phyloP scores from a whole-genome alignment of 2,113 vertebrate species.

The Neomonachus schauinslandi region DNA sequence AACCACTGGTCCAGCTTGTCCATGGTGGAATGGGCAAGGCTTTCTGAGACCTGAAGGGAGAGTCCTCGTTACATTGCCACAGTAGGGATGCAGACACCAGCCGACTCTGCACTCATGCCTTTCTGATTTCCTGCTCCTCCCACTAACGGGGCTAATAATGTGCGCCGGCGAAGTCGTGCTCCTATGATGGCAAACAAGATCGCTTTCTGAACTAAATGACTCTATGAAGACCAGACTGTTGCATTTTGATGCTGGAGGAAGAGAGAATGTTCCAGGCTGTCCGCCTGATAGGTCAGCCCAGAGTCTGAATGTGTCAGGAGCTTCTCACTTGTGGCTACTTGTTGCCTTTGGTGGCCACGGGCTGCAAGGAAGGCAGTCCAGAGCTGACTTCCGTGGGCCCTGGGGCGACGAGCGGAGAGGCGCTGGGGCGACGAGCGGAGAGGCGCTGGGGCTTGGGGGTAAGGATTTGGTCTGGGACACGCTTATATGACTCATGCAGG shows the following conservation, averaged over 20 bases:
- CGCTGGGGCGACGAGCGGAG: not conserved
- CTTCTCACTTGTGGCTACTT: constrained; percentile 19
- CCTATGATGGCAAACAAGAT: not conserved
- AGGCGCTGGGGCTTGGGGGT: not conserved
- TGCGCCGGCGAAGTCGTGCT: not conserved
- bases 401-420: not conserved
- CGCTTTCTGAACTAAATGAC: constrained; percentile 2
- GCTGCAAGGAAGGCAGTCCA: not conserved
- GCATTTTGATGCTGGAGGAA: constrained; percentile 45
- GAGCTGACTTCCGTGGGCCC: not conserved
- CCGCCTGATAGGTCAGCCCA: not conserved
- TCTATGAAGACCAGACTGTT: not conserved
- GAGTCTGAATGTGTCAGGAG: not conserved
- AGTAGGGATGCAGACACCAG: not conserved
- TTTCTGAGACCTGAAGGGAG: not conserved
- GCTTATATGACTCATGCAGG: not conserved
- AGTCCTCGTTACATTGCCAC: not conserved
- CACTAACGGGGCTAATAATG: no score
- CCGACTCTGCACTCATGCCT: not conserved
- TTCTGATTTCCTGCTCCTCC: not conserved
- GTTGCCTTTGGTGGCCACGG: not conserved
- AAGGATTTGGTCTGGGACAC: not conserved
- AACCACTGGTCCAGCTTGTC: not conserved
- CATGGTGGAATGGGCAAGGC: no score
- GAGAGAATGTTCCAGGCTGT: constrained; percentile 11